Evolutionary conservation across 2,797 vertebrate species (phyloP), one percentile per base, ranked within the genome.

Genomic region (Anableps anableps): DNA sequence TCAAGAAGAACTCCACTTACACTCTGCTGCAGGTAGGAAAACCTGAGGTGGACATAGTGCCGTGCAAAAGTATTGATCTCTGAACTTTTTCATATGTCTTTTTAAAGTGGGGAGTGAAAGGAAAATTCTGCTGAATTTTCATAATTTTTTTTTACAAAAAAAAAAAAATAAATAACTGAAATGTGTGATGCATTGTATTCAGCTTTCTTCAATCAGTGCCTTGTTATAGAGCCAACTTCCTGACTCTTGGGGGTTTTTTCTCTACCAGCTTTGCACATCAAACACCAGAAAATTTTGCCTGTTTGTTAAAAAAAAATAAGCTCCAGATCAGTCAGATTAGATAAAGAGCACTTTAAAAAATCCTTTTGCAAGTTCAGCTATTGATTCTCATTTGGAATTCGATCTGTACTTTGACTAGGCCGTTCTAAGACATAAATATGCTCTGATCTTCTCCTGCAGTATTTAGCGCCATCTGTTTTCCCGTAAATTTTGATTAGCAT

Each of bases 1-100:
- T 99, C 53, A 99, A 99, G 93, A 99, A 99, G 93, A 99, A 99
- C 93, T 99, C 98, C 7, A 99, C 97, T 17, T 97, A 99, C 86
- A 98, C 95, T 0, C 91, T 99, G 72, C 95, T 99, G 0, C 98
- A 99, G 98, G 99, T 99, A 2, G 6, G 31, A 14, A 70, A 41
- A 31, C 10, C 62, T 66, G 34, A 10, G 16, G 36, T 53, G 48
- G 7, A 47, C 13, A 47, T n/a, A n/a, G 43, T 47, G 34, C 17
- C 48, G 4, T 21, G 48, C 7, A 6, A 1, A 23, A 7, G 19
- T 7, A 23, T 53, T 0, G 7, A 23, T 26, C 7, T 41, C 21
- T 68, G 17, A 41, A 6, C 21, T 7, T 9, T 41, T 26, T 55
- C 51, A 55, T 26, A 36, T 38, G 11, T 68, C 10, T 68, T 13